A percentile compares a stretch with the other conserved stretches of the same genome.
Conservation (phyloP, 2,888 invertebrate genomes). For the Agrochola macilenta region DNA sequence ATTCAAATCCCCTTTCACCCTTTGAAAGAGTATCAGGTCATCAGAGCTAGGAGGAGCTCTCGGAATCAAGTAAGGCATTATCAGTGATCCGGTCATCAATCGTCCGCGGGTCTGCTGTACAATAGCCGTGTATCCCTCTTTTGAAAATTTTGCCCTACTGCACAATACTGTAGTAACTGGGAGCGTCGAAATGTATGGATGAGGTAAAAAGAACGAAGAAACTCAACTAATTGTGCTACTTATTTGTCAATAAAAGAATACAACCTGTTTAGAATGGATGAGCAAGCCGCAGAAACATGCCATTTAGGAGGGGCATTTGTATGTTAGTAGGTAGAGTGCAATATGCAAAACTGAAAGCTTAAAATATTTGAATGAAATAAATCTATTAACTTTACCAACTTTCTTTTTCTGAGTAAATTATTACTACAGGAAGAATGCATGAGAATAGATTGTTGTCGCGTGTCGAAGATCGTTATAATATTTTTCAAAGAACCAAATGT, state of each 20-base stretch:
- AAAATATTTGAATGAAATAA: conserved; percentile 17
- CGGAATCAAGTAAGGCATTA: conserved; percentile 82
- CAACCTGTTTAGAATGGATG: neutral
- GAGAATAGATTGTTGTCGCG: conserved; percentile 34
- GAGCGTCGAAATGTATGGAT: conserved; percentile 61
- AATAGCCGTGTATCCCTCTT: conserved; percentile 78
- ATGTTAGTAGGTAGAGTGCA: conserved; percentile 12
- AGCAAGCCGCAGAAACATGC: neutral
- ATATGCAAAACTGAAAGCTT: conserved; percentile 13
- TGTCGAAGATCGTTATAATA: conserved; percentile 35
- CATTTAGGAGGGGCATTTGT: neutral
- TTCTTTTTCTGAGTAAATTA: conserved; percentile 30
- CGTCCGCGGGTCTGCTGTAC: conserved; percentile 72
- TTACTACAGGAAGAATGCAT: conserved; percentile 22
- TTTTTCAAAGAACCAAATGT: conserved; percentile 43
- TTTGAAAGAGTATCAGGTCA: conserved; percentile 64
- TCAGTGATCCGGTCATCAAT: conserved; percentile 85
- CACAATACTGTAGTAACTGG: conserved; percentile 54
- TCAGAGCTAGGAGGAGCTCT: conserved; percentile 55
- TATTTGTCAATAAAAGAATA: neutral
- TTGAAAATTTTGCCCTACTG: conserved; percentile 68
- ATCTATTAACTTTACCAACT: conserved; percentile 7
- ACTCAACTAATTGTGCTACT: neutral
- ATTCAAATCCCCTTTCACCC: conserved; percentile 59
- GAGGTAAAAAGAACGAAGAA: conserved; percentile 26